A percentile compares a stretch with the other conserved stretches of the same genome.
These are phyloP conservation scores for Drosophila pandora DNA, from an alignment of 1,140 invertebrate genomes.

Conservation along the genomic window DNA sequence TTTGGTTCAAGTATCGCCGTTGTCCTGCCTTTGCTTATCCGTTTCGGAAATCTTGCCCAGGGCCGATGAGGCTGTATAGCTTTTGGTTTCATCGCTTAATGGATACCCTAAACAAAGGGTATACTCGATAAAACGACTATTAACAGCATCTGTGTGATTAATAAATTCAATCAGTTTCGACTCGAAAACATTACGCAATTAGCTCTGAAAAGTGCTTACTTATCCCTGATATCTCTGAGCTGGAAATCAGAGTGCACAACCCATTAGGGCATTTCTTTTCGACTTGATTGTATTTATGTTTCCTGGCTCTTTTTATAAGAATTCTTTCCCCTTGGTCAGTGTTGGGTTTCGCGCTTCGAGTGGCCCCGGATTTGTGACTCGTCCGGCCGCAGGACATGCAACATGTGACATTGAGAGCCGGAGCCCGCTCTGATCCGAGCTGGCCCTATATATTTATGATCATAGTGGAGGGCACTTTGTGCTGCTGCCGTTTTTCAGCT, in stretches of 20 bases:
- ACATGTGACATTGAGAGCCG: slow-evolving; percentile 78
- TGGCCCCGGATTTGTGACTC: slow-evolving; percentile 55
- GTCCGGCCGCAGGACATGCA: slow-evolving; percentile 69
- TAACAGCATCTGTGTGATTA: background rate
- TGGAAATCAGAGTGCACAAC: slow-evolving; percentile 17
- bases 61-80: slow-evolving; percentile 34
- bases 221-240: slow-evolving; percentile 2
- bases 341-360: slow-evolving; percentile 79
- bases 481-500: slow-evolving; percentile 63
- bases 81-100: slow-evolving; percentile 15
- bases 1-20: slow-evolving; percentile 36
- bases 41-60: slow-evolving; percentile 68
- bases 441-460: slow-evolving; percentile 47
- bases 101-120: slow-evolving; percentile 33
- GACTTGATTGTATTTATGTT: slow-evolving; percentile 5
- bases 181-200: slow-evolving; percentile 22
- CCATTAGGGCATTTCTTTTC: slow-evolving; percentile 35
- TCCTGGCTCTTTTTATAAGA: background rate
- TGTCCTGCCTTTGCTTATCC: slow-evolving; percentile 65
- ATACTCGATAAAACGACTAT: background rate
- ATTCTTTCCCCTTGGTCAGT: slow-evolving; percentile 40
- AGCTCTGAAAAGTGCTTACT: background rate
- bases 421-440: slow-evolving; percentile 1
- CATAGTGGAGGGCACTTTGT: slow-evolving; percentile 7
- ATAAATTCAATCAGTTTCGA: background rate